Percentiles rank a stretch among this genome's conserved stretches.
Evolutionary conservation across 2,113 vertebrate species (phyloP).

Genomic region (Elachura formosa): DNA sequence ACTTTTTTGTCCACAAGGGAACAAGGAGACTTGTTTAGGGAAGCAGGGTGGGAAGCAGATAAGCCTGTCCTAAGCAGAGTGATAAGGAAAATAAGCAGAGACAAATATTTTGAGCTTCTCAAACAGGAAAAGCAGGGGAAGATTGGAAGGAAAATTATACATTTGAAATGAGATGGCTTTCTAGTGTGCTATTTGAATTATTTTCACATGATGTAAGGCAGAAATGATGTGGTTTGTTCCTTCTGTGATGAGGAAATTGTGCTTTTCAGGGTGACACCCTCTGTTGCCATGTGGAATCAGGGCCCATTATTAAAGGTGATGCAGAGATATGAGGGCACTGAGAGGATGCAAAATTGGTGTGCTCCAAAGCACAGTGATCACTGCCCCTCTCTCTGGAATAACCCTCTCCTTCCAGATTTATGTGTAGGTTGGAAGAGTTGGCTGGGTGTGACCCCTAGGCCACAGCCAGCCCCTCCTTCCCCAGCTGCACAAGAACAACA

Average conservation of each 20-base stretch:
- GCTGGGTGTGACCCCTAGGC: neutral
- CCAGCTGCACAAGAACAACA: neutral
- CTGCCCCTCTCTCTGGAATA: neutral
- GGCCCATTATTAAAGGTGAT: fast-evolving
- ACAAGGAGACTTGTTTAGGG: neutral
- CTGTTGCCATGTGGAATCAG: neutral
- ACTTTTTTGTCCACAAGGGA: neutral
- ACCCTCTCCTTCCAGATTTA: neutral
- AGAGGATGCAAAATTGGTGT: neutral
- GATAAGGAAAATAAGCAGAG: neutral
- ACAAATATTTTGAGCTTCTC: neutral
- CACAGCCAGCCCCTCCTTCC: neutral
- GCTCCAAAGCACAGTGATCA: neutral
- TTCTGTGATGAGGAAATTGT: neutral
- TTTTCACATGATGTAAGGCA: neutral
- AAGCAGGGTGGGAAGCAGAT: neutral
- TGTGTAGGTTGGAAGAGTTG: neutral
- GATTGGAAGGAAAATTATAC: neutral
- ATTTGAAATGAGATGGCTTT: neutral
- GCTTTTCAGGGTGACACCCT: neutral
- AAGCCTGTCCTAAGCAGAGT: neutral
- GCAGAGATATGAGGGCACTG: neutral
- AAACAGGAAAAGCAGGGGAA: neutral
- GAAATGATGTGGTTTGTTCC: neutral
- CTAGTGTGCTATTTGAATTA: neutral